Evolutionary conservation across 1,140 invertebrate species (phyloP).

Genomic region (Ceratina australensis): DNA sequence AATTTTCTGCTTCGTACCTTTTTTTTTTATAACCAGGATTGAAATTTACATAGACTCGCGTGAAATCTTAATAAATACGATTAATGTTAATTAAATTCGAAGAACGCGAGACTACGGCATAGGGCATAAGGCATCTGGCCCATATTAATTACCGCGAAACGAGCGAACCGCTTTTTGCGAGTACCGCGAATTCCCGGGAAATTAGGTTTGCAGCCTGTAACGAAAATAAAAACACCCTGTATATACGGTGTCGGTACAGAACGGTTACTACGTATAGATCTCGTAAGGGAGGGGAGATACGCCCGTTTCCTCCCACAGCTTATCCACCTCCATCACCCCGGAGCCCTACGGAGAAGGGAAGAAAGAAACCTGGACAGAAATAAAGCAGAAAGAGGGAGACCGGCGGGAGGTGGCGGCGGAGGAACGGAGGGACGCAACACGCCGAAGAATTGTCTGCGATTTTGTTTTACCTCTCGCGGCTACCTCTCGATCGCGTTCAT

Average conservation of each 20-base stretch:
- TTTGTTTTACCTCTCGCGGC: constrained; percentile 71
- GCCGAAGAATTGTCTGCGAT: constrained; percentile 72
- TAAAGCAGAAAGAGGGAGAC: constrained; percentile 21
- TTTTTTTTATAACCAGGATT: too few species aligned
- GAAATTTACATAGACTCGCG: too few species aligned
- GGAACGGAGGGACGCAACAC: constrained; percentile 56
- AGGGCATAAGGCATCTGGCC: too few species aligned
- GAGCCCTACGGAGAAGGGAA: constrained; percentile 35
- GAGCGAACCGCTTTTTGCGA: too few species aligned
- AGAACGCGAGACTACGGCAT: too few species aligned
- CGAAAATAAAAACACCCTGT: constrained; percentile 27
- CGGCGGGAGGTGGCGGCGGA: neutral
- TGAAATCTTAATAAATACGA: too few species aligned
- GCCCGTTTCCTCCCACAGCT: constrained; percentile 66
- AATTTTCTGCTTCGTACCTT: too few species aligned
- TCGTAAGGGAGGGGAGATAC: constrained; percentile 32
- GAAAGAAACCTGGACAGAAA: constrained; percentile 44
- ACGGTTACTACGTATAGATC: constrained; percentile 22
- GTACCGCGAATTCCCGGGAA: neutral
- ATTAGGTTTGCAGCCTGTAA: neutral
- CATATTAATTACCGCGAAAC: too few species aligned
- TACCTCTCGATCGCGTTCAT: constrained; percentile 76
- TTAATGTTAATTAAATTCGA: too few species aligned
- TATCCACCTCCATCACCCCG: constrained; percentile 72
- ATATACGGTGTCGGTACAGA: constrained; percentile 16